These are phyloP conservation scores for Drosophila emarginata DNA, from an alignment of 2,888 invertebrate species.

Conservation along the genomic window DNA sequence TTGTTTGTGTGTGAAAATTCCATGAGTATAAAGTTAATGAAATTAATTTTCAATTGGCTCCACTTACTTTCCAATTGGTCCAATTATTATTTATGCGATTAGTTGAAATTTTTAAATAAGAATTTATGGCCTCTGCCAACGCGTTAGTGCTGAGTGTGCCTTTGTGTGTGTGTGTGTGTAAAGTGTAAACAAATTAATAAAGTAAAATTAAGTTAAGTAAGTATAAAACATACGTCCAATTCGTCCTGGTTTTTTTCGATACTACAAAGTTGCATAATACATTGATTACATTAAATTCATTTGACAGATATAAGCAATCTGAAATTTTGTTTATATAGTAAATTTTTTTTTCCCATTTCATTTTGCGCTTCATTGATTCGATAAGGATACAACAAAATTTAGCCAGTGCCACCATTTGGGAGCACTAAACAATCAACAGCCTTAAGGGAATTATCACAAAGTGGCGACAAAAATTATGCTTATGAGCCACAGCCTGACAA, in stretches of 20 bases:
- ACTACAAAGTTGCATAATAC: too few relatives aligned
- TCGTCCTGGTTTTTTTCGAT: too few relatives aligned
- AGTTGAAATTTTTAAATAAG: neutral
- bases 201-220: neutral
- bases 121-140: neutral
- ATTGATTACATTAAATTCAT: neutral
- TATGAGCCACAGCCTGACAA: conserved; percentile 5
- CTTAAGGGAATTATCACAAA: conserved; percentile 5
- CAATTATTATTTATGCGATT: neutral
- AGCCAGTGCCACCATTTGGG: conserved; percentile 5
- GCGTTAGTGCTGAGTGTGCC: neutral
- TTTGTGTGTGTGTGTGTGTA: neutral
- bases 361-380: conserved; percentile 10
- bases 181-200: neutral
- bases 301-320: neutral
- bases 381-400: conserved; percentile 9
- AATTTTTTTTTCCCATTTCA: neutral
- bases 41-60: neutral
- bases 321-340: neutral
- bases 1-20: neutral
- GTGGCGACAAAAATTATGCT: conserved; percentile 18
- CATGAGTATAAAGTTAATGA: neutral
- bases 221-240: too few relatives aligned
- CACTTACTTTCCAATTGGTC: neutral
- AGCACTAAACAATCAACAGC: conserved; percentile 16